phyloP scores from a whole-genome alignment of 1,140 invertebrate genomes.

The Hydropsyche tenuis region DNA sequence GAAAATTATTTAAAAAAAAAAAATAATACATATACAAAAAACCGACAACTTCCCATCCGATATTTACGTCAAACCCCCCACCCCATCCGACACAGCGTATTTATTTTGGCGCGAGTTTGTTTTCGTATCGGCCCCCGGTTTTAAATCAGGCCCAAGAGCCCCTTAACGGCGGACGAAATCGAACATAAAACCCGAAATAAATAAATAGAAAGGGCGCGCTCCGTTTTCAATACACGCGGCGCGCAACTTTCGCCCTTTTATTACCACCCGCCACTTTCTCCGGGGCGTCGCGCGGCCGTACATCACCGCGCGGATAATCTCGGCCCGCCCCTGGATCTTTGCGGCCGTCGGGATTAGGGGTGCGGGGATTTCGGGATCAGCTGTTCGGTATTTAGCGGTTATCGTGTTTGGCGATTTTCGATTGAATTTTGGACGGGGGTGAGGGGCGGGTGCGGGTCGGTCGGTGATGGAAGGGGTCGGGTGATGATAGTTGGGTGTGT shows the following conservation, averaged over 20 bases:
- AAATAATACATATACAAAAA: no score
- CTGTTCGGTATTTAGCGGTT: no score
- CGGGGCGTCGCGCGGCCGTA: slow-evolving; percentile 8
- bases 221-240: slow-evolving; percentile 32
- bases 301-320: slow-evolving; percentile 30
- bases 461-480: no score
- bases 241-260: slow-evolving; percentile 32
- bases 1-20: no score
- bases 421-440: no score
- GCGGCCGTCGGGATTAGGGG: no score
- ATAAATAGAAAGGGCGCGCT: slow-evolving; percentile 32
- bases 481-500: no score
- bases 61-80: no score
- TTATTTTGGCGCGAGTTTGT: slow-evolving; percentile 9
- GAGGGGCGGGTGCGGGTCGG: no score
- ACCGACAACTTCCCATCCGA: no score
- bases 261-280: slow-evolving; percentile 14
- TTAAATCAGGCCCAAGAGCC: slow-evolving; percentile 41
- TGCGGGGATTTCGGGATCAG: no score
- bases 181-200: slow-evolving; percentile 40
- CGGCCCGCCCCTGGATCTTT: neutral
- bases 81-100: neutral
- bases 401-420: no score
- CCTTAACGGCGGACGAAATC: slow-evolving; percentile 36
- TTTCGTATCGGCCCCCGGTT: slow-evolving; percentile 27